Percentiles rank a stretch among this genome's conserved stretches.
These are phyloP conservation scores for Anoplopoma fimbria DNA, from an alignment of 2,113 vertebrate genomes.

Conservation along the genomic window DNA sequence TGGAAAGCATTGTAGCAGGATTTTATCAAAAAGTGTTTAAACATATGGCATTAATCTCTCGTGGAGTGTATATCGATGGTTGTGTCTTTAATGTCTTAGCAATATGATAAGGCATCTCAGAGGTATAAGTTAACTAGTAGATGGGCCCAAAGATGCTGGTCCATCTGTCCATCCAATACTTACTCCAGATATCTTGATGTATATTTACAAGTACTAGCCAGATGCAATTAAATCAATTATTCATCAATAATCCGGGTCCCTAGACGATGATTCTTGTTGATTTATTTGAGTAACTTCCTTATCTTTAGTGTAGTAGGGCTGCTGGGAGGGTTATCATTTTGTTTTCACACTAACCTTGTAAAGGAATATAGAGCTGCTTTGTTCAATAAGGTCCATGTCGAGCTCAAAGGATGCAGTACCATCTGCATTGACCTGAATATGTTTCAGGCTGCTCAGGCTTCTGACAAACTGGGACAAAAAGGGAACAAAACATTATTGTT, in stretches of 20 bases:
- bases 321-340: not conserved
- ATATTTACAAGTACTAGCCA: not conserved
- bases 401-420: slow-evolving; percentile 84
- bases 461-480: slow-evolving; percentile 82
- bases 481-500: not conserved
- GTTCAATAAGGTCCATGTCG: slow-evolving; percentile 87
- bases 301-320: not conserved
- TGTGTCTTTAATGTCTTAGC: not conserved
- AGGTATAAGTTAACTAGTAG: not conserved
- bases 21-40: slow-evolving; percentile 1
- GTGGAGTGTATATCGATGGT: not conserved
- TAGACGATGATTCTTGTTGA: not conserved
- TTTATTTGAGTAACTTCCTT: not conserved
- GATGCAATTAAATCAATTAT: not conserved
- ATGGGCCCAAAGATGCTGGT: not conserved
- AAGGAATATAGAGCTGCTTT: slow-evolving; percentile 84
- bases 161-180: not conserved
- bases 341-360: slow-evolving; percentile 86
- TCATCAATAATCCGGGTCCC: not conserved
- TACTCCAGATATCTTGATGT: not conserved
- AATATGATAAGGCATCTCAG: not conserved
- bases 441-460: slow-evolving; percentile 80
- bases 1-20: not conserved
- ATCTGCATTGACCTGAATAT: slow-evolving; percentile 80
- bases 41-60: not conserved